Evolutionary conservation across 1,140 invertebrate genomes (phyloP).

Genomic region (Drosophila bocki): DNA sequence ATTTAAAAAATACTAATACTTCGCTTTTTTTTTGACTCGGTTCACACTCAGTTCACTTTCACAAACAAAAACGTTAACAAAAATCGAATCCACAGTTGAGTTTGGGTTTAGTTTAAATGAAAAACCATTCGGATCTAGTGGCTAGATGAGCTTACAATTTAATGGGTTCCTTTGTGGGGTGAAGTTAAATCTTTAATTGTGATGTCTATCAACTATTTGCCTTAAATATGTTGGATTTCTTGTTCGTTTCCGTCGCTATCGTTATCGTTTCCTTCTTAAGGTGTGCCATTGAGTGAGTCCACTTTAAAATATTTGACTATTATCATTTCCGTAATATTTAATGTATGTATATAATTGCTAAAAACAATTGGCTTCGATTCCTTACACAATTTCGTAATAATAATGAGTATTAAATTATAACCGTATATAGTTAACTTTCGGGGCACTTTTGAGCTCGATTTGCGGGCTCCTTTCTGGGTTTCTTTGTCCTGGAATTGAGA

Average conservation of each 20-base stretch:
- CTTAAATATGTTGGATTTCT: conserved; percentile 38
- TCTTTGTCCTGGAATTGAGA: conserved; percentile 26
- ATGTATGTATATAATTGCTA: conserved; percentile 75
- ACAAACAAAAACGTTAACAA: conserved; percentile 43
- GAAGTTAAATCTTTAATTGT: conserved; percentile 39
- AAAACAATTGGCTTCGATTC: conserved; percentile 82
- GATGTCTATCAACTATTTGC: conserved; percentile 55
- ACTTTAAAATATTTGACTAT: conserved; percentile 55
- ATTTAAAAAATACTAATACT: conserved; percentile 57
- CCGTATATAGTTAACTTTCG: conserved; percentile 62
- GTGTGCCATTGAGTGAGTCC: conserved; percentile 58
- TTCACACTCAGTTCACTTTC: conserved; percentile 36
- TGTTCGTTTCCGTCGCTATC: conserved; percentile 23
- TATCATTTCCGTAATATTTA: conserved; percentile 40
- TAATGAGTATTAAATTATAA: conserved; percentile 44
- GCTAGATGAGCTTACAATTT: conserved; percentile 67
- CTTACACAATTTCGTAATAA: conserved; percentile 41
- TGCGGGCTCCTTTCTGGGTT: conserved; percentile 35
- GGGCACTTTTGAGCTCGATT: conserved; percentile 62
- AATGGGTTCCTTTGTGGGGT: conserved; percentile 48
- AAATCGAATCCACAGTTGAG: conserved; percentile 33
- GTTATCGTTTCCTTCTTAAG: conserved; percentile 26
- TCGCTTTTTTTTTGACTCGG: conserved; percentile 25
- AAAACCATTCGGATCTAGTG: conserved; percentile 46
- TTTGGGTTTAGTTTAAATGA: conserved; percentile 31